Evolutionary conservation across 2,113 vertebrate genomes (phyloP).

Genomic region (Campylomormyrus tamandua): DNA sequence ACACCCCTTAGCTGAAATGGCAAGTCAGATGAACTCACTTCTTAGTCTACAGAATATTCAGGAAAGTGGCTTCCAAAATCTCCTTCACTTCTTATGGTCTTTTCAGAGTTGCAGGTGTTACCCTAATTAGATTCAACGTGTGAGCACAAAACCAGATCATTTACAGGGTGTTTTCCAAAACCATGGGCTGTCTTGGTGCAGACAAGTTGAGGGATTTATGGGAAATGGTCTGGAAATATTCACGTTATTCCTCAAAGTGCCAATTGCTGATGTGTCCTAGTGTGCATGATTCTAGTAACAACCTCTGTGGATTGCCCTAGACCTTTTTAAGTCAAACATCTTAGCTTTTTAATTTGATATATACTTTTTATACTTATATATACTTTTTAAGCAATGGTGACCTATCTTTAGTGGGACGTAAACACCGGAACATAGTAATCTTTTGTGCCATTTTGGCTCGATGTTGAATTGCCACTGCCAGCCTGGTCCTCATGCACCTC

Average conservation of each 20-base stretch:
- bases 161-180: neutral
- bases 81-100: neutral
- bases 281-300: neutral
- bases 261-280: neutral
- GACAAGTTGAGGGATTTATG: neutral
- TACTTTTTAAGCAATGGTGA: neutral
- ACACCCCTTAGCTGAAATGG: neutral
- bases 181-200: neutral
- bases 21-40: neutral
- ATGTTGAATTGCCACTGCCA: conserved; percentile 26
- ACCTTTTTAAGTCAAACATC: neutral
- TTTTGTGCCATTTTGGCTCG: conserved; percentile 18
- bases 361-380: neutral
- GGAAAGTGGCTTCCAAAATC: neutral
- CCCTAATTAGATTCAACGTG: neutral
- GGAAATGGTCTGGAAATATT: neutral
- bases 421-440: neutral
- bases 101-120: neutral
- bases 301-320: neutral
- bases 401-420: neutral
- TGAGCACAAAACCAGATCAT: neutral
- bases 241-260: neutral
- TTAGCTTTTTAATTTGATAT: neutral
- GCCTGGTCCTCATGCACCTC: neutral
- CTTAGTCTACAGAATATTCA: neutral